Base-by-base conservation (phyloP, 2,113 vertebrate species). In the Podiceps cristatus region DNA sequence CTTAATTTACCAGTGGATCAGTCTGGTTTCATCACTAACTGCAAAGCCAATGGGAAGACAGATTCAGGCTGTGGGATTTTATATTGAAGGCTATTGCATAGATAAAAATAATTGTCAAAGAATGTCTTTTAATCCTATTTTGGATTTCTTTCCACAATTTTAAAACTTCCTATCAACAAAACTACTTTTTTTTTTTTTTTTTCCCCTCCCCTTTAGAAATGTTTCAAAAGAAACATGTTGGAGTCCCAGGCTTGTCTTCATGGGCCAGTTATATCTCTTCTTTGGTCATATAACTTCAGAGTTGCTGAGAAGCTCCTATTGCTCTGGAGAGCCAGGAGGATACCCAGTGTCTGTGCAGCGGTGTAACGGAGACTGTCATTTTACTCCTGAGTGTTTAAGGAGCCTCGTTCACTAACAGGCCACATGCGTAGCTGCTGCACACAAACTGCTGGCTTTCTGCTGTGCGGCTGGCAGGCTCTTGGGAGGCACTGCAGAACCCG, bases 381-480 rank as follows among this genome's bases (percentile, higher is more conserved):
- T 83, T 4, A 23, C 40, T 81, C 58, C 59, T 67, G 73, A n/a
- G 80, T 81, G 18, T 69, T 93, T 8, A 93, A 91, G 90, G 62
- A 88, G 52, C 29, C 28, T 60, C 73, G 74, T 37, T 91, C 89
- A 20, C 88, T 76, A 8, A 67, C 86, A 93, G 88, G 56, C 64
- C 75, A 86, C 68, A 33, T 3, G 67, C 7, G 7, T 84, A 93
- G 83, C 90, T 93, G 83, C 14, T 72, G 74, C 52, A 59, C 79
- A 86, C 55, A 63, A 75, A 93, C 62, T 73, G 74, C 63, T 69
- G 68, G 45, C 88, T 58, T 77, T 94, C 75, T 69, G 76, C 93
- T 95, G 86, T 79, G 93, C 60, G 45, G 58, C 10, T 97, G 88
- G 49, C 92, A 90, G 84, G 17, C 80, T 86, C 90, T 45, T 42